These are phyloP conservation scores for Plestiodon gilberti DNA, from an alignment of 2,113 vertebrate species.

Conservation along the genomic window DNA sequence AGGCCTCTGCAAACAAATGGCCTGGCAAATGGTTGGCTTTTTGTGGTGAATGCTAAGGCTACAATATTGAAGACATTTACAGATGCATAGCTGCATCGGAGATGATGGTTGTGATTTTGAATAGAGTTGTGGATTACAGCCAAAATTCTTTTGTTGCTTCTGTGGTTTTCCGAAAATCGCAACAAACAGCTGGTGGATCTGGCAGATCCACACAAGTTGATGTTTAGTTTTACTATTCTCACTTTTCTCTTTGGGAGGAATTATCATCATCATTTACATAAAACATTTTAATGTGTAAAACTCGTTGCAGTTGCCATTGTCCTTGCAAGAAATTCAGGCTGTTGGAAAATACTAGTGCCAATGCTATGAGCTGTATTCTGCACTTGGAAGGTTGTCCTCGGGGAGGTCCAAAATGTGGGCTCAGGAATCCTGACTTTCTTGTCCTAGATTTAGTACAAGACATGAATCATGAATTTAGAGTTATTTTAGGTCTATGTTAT, in stretches of 20 bases:
- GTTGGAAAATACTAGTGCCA: background rate
- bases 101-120: background rate
- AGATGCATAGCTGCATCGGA: background rate
- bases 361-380: too few relatives aligned
- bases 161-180: background rate
- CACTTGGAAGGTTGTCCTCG: too few relatives aligned
- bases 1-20: background rate
- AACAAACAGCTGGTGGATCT: background rate
- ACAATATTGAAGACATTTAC: background rate
- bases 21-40: background rate
- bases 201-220: background rate
- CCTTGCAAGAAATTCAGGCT: background rate
- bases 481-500: too few relatives aligned
- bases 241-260: conserved; percentile 10
- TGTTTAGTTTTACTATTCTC: background rate
- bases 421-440: too few relatives aligned
- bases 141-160: background rate
- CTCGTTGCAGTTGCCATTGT: background rate
- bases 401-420: too few relatives aligned
- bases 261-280: background rate
- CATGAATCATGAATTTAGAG: too few relatives aligned
- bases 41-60: background rate
- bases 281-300: conserved; percentile 34
- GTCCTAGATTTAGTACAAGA: too few relatives aligned
- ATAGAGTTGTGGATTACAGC: background rate